These are phyloP conservation scores for Agonopterix arenella DNA, from an alignment of 2,888 invertebrate species.

Conservation along the genomic window DNA sequence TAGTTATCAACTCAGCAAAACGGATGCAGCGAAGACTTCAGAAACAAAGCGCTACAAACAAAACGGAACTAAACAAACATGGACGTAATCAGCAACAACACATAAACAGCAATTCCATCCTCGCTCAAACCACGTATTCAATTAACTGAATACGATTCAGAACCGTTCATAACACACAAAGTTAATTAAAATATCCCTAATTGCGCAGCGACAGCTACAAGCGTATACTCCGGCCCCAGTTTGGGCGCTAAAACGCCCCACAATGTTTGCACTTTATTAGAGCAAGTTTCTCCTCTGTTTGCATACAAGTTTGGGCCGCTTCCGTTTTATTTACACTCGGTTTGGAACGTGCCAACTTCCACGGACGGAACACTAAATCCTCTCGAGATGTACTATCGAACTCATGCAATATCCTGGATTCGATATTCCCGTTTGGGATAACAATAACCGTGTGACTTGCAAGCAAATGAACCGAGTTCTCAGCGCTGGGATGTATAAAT, in stretches of 20 bases:
- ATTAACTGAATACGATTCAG: slow-evolving; percentile 5
- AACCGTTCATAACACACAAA: slow-evolving; percentile 5
- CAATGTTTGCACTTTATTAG: slow-evolving; percentile 69
- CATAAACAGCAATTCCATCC: not conserved
- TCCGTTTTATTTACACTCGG: slow-evolving; percentile 42
- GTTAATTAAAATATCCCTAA: slow-evolving; percentile 12
- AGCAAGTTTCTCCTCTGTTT: slow-evolving; percentile 56
- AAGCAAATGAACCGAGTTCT: not conserved
- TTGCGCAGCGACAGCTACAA: slow-evolving; percentile 3
- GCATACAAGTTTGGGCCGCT: slow-evolving; percentile 43
- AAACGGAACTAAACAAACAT: not conserved
- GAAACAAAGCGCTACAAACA: not conserved
- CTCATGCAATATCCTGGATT: slow-evolving; percentile 13
- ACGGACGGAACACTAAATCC: slow-evolving; percentile 25
- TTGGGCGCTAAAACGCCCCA: slow-evolving; percentile 36
- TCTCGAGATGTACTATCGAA: slow-evolving; percentile 17
- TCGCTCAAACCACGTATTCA: slow-evolving; percentile 4
- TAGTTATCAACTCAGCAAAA: too few species aligned
- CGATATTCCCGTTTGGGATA: slow-evolving; percentile 12
- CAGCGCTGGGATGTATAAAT: too few species aligned
- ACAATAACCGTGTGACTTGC: not conserved
- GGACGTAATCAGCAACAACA: not conserved
- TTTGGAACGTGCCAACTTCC: slow-evolving; percentile 31
- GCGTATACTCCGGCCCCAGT: slow-evolving; percentile 10
- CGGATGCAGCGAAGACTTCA: too few species aligned